A percentile compares a stretch with the other conserved stretches of the same genome.
Evolutionary conservation across 2,797 vertebrate species (phyloP).

Genomic region (Enteromius afrohamiltoni): DNA sequence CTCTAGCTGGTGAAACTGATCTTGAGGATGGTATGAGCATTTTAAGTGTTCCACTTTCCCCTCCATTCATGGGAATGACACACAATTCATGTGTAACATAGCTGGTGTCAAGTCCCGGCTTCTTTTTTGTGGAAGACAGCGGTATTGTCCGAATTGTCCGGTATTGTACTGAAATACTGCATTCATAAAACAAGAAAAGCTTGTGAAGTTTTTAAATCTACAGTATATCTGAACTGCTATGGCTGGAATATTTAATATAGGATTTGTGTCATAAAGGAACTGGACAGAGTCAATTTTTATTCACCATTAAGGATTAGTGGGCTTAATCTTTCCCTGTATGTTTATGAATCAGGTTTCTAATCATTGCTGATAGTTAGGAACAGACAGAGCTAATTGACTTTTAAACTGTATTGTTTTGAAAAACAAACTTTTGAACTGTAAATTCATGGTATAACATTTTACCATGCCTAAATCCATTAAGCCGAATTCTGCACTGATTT

Average conservation of each 20-base stretch:
- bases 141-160: background rate
- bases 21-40: conserved; percentile 58
- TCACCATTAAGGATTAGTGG: background rate
- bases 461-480: background rate
- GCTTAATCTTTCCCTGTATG: background rate
- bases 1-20: conserved; percentile 53
- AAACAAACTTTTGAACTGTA: too few species aligned
- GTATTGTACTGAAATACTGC: conserved; percentile 9
- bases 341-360: background rate
- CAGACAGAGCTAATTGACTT: background rate
- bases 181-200: conserved; percentile 23
- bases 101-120: conserved; percentile 16
- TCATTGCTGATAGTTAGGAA: background rate
- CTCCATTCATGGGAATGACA: conserved; percentile 51
- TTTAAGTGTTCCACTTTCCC: conserved; percentile 67
- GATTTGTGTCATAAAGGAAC: background rate
- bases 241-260: background rate
- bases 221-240: background rate
- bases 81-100: conserved; percentile 40
- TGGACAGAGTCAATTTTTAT: background rate
- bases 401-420: background rate
- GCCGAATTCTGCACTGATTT: background rate
- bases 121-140: background rate
- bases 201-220: background rate
- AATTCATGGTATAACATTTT: background rate